Conservation (phyloP, 2,797 vertebrate genomes). For the Coendou prehensilis region DNA sequence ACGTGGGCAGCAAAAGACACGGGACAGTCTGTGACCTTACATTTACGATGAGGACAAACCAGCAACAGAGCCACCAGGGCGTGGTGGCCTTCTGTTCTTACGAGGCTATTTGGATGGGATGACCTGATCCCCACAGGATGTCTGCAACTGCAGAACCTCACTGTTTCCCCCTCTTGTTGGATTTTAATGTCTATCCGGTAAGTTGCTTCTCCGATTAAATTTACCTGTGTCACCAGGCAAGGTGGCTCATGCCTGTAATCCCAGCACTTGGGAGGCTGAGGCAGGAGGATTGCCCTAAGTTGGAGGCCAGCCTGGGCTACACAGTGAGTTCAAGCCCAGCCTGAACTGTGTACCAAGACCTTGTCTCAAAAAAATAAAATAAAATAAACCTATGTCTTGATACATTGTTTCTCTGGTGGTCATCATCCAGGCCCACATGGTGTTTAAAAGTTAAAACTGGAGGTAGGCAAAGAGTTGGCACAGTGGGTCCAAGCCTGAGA, state of each 20-base stretch:
- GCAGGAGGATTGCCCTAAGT: too few species aligned
- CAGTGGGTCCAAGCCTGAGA: not conserved
- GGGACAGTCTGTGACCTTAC: not conserved
- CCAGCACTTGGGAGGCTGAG: not conserved
- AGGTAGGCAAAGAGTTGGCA: not conserved
- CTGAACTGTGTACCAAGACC: not conserved
- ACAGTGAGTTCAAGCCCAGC: not conserved
- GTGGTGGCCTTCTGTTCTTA: not conserved
- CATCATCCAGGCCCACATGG: not conserved
- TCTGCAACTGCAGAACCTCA: not conserved
- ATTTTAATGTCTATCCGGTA: conserved; percentile 10
- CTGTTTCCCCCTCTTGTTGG: not conserved
- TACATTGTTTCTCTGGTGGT: not conserved
- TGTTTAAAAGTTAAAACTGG: conserved; percentile 2
- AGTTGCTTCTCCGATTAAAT: not conserved
- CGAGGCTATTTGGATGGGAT: not conserved
- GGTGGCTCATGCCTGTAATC: not conserved
- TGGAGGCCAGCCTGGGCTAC: too few species aligned
- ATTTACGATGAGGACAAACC: not conserved
- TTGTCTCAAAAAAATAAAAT: not conserved
- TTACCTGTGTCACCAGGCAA: not conserved
- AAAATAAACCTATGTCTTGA: too few species aligned
- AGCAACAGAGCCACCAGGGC: not conserved
- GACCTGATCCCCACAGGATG: not conserved
- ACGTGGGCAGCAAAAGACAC: not conserved